These are phyloP conservation scores for Altica lythri DNA, from an alignment of 2,888 invertebrate genomes.

Conservation along the genomic window DNA sequence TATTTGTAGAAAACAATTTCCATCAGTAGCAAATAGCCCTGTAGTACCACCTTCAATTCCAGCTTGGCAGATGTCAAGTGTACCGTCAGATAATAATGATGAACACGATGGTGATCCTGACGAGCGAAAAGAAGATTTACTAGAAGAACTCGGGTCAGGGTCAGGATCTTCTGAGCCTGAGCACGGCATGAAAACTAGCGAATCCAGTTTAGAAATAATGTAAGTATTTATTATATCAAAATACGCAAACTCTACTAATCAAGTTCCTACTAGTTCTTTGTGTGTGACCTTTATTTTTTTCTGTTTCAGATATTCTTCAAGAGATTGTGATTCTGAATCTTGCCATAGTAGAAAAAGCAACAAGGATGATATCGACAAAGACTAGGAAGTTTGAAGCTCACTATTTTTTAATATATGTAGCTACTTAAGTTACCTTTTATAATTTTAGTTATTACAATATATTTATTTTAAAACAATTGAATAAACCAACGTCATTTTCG, in stretches of 20 bases:
- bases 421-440: constrained; percentile 18
- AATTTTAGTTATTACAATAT: constrained; percentile 18
- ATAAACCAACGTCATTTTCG: neutral
- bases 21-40: constrained; percentile 65
- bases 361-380: constrained; percentile 42
- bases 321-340: constrained; percentile 46
- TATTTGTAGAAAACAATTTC: constrained; percentile 75
- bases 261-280: too few species aligned
- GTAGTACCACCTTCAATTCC: constrained; percentile 75
- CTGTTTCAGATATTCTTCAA: constrained; percentile 45
- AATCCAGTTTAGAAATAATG: constrained; percentile 77
- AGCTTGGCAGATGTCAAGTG: constrained; percentile 76
- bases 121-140: constrained; percentile 63
- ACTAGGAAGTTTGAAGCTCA: constrained; percentile 17
- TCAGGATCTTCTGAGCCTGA: constrained; percentile 72
- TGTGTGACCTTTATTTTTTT: too few species aligned
- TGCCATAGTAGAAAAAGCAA: constrained; percentile 45
- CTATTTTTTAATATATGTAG: constrained; percentile 18
- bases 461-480: constrained; percentile 14
- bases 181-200: constrained; percentile 74
- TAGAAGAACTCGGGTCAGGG: constrained; percentile 60
- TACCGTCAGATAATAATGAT: constrained; percentile 57
- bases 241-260: too few species aligned
- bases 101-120: constrained; percentile 53
- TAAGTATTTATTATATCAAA: constrained; percentile 55